Conservation (phyloP, 2,797 vertebrate species). For the Trachops cirrhosus region DNA sequence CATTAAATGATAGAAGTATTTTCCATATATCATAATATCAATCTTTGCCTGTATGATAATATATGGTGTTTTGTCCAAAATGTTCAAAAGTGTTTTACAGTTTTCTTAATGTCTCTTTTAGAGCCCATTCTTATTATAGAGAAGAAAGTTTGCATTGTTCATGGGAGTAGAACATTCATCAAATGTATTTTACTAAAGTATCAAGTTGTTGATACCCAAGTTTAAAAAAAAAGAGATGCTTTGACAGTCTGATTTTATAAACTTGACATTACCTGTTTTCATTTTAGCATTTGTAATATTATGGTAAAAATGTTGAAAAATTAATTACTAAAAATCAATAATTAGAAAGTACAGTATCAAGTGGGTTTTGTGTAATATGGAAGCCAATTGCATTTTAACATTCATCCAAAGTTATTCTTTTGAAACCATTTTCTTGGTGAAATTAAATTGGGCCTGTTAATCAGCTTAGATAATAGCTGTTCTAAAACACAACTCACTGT, state of each 20-base stretch:
- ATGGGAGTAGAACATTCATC: not conserved
- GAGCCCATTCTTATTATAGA: not conserved
- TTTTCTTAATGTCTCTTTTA: not conserved
- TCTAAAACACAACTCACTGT: not conserved
- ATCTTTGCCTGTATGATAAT: not conserved
- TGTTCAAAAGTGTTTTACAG: not conserved
- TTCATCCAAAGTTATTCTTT: not conserved
- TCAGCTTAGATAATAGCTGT: not conserved
- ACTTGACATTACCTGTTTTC: not conserved
- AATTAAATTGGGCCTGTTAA: not conserved
- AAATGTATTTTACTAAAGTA: not conserved
- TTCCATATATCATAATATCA: not conserved
- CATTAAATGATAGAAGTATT: not conserved
- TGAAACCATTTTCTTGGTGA: not conserved
- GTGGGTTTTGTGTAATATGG: not conserved
- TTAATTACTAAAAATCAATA: not conserved
- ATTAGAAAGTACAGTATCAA: not conserved
- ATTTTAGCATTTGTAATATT: not conserved
- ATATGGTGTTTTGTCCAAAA: not conserved
- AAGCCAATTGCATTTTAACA: not conserved
- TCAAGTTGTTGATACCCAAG: not conserved
- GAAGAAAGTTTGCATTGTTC: not conserved
- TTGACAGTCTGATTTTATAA: conserved; percentile 10
- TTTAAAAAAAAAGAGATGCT: not conserved
- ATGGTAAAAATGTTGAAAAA: not conserved